Base-by-base conservation (phyloP, 2,888 invertebrate genomes). In the Erynnis tages region DNA sequence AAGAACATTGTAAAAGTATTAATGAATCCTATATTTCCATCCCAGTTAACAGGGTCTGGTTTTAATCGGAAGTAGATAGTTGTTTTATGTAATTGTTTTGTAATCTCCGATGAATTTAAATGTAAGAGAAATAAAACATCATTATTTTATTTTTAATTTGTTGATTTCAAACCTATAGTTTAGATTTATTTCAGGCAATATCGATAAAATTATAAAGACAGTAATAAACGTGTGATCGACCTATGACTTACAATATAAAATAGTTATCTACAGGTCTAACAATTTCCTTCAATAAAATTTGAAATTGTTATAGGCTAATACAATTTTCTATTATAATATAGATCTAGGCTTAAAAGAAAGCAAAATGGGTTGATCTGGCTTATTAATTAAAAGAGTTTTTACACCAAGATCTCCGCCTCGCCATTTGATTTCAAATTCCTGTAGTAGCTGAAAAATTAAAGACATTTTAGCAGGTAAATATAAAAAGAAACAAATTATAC, bases 371-470 rank as follows among this genome's bases (percentile, higher is more conserved):
- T 91, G 90, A 75, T 95, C 93, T 0, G 97, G 97, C 71, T 94
- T 94, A 73, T 97, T 97, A 53, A 97, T 96, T 17, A 96, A 83
- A 45, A 93, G 80, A 0, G 96, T 94, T 62, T 84, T 86, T 7
- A 93, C 87, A 55, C 93, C 94, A 56, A 97, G 79, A 21, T 90
- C 75, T 8, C 76, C 82, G 13, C 94, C 93, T 53, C 69, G 83
- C 96, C 94, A 95, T 49, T 79, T 70, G 4, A 95, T 81, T 60
- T 91, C 79, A 65, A 92, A 94, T 30, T 91, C 90, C 55, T 93
- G 90, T 19, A 92, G 74, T 46, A 95, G 59, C 95, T 95, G 80
- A 54, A 92, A 83, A 13, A 50, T 43, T 8, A 23, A 11, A 45
- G 5, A 32, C n/a, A n/a, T n/a, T n/a, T n/a, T n/a, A n/a, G n/a